Evolutionary conservation across 2,113 vertebrate species (phyloP), one percentile per base, ranked within the genome.

Genomic region (Tursiops truncatus): DNA sequence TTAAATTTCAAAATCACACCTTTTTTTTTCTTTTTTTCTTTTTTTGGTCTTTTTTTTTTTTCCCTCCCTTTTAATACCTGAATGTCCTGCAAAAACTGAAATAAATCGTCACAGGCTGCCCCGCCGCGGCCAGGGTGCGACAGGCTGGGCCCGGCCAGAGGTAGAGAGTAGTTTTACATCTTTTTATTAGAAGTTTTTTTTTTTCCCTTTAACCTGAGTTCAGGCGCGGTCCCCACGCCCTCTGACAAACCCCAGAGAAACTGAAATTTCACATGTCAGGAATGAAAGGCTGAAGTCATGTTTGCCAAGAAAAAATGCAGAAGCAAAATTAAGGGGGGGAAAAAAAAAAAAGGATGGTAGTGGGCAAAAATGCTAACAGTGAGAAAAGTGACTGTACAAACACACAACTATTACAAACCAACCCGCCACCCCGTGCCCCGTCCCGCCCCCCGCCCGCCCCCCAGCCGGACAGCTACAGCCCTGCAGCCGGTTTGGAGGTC

Each of bases 1-100:
- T 98, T 97, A 74, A 96, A 97, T 98, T 98, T 98, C 98, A 98
- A 98, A 98, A 99, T 98, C 98, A 98, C 98, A 98, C 98, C 91
- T 94, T 91, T n/a, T 63, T 79, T 79, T 79, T 36, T 2, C 41
- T 41, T 81, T 58, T 67, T 68, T 79, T 47, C 21, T 86, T 65
- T 63, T 95, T 95, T 92, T 80, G 73, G 47, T 76, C 13, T 74
- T 95, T 85, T 62, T 56, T 67, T 17, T 53, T 53, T 53, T 17
- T 1, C 90, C 84, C 76, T 60, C 53, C 47, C 85, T 87, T 96
- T 98, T 98, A 98, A 98, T 98, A 99, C 98, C 98, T 98, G 98
- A 98, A 99, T 98, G 97, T 98, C 97, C 71, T 97, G 97, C 97
- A 98, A 98, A 94, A 98, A 98, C 97, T 98, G 98, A 98, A 98